phyloP scores from a whole-genome alignment of 2,888 invertebrate species.

The Polyommatus iphigenia region DNA sequence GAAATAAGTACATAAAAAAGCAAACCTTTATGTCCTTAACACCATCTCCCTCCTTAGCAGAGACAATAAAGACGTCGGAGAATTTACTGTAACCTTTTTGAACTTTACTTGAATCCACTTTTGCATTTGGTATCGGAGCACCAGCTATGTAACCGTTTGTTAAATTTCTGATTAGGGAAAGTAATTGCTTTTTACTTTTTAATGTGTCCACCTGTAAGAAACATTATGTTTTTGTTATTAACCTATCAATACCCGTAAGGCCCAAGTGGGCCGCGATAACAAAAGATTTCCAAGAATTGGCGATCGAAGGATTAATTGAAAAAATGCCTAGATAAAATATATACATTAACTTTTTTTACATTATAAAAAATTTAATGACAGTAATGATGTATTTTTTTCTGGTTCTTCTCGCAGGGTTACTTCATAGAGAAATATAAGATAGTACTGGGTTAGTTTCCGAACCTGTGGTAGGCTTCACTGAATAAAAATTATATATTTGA shows the following conservation, averaged over 20 bases:
- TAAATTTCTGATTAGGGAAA: conserved; percentile 85
- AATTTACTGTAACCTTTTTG: conserved; percentile 81
- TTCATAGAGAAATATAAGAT: no score
- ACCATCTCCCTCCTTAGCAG: conserved; percentile 89
- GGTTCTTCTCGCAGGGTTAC: no score
- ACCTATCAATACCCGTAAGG: neutral
- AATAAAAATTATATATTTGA: no score
- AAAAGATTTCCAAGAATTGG: no score
- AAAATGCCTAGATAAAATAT: no score
- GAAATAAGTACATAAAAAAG: neutral
- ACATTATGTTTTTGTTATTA: neutral
- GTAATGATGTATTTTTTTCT: no score
- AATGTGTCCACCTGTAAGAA: conserved; percentile 83
- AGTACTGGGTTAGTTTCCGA: no score
- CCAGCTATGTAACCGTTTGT: conserved; percentile 82
- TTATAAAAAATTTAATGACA: no score
- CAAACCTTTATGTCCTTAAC: conserved; percentile 78
- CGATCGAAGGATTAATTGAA: no score
- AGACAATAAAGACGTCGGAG: conserved; percentile 94
- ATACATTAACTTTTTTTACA: no score
- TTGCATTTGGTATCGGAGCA: conserved; percentile 57
- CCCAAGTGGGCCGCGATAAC: no score
- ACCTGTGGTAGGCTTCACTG: no score
- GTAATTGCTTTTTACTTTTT: conserved; percentile 86
- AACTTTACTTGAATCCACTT: conserved; percentile 47